phyloP scores from a whole-genome alignment of 2,888 invertebrate species.

The Pinctada fucata region DNA sequence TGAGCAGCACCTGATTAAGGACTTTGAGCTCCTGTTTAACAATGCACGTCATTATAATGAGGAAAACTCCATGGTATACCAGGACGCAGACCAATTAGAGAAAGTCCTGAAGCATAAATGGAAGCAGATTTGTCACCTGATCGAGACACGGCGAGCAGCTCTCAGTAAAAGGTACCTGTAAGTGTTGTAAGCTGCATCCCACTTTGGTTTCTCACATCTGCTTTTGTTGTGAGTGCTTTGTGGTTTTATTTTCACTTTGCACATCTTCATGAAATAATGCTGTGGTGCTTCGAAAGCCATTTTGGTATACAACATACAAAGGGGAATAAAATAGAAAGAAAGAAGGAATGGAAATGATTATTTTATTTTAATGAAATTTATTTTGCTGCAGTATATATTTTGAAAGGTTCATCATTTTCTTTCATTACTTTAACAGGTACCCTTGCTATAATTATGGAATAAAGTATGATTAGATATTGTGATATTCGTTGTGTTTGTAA shows the following conservation, averaged over 20 bases:
- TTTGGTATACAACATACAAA: too few species aligned
- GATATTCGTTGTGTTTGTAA: too few species aligned
- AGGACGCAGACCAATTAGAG: conserved; percentile 93
- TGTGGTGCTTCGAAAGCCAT: too few species aligned
- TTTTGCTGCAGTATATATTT: too few species aligned
- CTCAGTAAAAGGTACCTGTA: conserved; percentile 49
- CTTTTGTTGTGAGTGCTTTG: conserved; percentile 29
- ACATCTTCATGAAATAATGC: too few species aligned
- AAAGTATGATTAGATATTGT: too few species aligned
- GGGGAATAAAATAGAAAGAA: too few species aligned
- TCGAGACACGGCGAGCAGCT: conserved; percentile 48
- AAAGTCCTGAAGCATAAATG: conserved; percentile 89
- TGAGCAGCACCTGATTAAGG: conserved; percentile 81
- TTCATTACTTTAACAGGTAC: too few species aligned
- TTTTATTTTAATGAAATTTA: too few species aligned
- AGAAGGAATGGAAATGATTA: too few species aligned
- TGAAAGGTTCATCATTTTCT: too few species aligned
- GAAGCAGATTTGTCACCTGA: conserved; percentile 59
- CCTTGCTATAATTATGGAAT: too few species aligned
- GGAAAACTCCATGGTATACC: conserved; percentile 95
- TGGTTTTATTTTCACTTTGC: background rate
- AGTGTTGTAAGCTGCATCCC: conserved; percentile 11
- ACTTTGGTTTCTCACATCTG: conserved; percentile 6
- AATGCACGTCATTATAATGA: conserved; percentile 99
- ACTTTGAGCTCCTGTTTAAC: conserved; percentile 92